A percentile compares a stretch with the other conserved stretches of the same genome.
Conservation (phyloP, 1,140 invertebrate genomes). For the Leptoteleia sp. region DNA sequence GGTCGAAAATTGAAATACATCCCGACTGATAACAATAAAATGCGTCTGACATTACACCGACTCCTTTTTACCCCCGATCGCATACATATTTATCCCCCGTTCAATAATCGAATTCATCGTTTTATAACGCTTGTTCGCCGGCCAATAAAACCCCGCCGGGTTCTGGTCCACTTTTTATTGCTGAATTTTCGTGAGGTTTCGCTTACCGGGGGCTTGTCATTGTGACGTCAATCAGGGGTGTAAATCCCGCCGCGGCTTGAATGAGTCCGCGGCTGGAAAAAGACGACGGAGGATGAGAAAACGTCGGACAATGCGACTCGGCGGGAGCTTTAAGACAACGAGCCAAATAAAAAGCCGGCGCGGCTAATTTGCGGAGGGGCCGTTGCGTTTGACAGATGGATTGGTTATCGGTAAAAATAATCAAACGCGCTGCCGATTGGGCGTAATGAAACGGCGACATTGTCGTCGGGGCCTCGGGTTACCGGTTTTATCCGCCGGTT, state of each 20-base stretch:
- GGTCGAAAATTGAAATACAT: no score
- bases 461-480: slow-evolving; percentile 10
- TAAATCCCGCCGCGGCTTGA: slow-evolving; percentile 10
- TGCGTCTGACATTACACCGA: no score
- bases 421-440: slow-evolving; percentile 47
- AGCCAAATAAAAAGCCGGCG: slow-evolving; percentile 23
- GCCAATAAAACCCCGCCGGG: slow-evolving; percentile 18
- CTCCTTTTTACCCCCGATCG: no score
- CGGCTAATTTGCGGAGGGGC: slow-evolving; percentile 44
- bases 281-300: slow-evolving; percentile 30
- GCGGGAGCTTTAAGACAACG: slow-evolving; percentile 43
- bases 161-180: slow-evolving; percentile 4
- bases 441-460: slow-evolving; percentile 41
- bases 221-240: slow-evolving; percentile 37
- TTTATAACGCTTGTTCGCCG: no score
- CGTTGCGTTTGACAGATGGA: slow-evolving; percentile 56
- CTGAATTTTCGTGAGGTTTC: slow-evolving; percentile 15
- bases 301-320: slow-evolving; percentile 22
- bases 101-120: no score
- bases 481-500: slow-evolving; percentile 39
- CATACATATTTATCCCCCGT: no score
- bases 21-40: no score
- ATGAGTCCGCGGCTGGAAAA: slow-evolving; percentile 44
- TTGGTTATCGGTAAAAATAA: slow-evolving; percentile 33
- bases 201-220: slow-evolving; percentile 7